Evolutionary conservation across 2,797 vertebrate species (phyloP).

Genomic region (Chelmon rostratus): DNA sequence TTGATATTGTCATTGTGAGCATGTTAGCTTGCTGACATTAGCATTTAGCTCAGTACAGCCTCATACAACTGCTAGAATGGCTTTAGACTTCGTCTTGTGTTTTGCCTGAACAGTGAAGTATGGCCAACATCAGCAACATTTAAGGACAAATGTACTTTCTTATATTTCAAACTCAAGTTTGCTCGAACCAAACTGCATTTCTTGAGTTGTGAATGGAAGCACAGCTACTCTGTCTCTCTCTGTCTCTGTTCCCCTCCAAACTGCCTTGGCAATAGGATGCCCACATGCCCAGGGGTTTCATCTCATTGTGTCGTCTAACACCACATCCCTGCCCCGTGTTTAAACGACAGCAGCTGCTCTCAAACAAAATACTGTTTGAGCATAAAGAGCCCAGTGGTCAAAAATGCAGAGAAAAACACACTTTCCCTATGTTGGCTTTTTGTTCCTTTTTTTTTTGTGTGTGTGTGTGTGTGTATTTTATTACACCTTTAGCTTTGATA

Average conservation of each 20-base stretch:
- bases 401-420: conserved; percentile 83
- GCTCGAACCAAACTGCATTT: not conserved
- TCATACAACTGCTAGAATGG: not conserved
- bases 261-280: conserved; percentile 67
- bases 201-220: conserved; percentile 54
- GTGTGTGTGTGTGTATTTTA: conserved; percentile 28
- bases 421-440: conserved; percentile 66
- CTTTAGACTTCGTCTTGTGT: not conserved
- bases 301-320: conserved; percentile 59
- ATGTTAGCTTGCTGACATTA: not conserved
- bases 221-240: conserved; percentile 33
- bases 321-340: conserved; percentile 50
- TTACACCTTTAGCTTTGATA: conserved; percentile 54
- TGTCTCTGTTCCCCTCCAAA: conserved; percentile 37
- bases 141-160: not conserved
- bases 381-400: conserved; percentile 87
- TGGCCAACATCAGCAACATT: not conserved
- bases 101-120: not conserved
- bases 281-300: conserved; percentile 55
- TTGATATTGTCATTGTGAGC: too few species aligned
- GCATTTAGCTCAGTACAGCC: not conserved
- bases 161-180: not conserved
- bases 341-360: conserved; percentile 82
- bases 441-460: conserved; percentile 33
- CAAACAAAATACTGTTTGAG: conserved; percentile 80